phyloP scores from a whole-genome alignment of 2,113 vertebrate species.

The Melanerpes formicivorus region DNA sequence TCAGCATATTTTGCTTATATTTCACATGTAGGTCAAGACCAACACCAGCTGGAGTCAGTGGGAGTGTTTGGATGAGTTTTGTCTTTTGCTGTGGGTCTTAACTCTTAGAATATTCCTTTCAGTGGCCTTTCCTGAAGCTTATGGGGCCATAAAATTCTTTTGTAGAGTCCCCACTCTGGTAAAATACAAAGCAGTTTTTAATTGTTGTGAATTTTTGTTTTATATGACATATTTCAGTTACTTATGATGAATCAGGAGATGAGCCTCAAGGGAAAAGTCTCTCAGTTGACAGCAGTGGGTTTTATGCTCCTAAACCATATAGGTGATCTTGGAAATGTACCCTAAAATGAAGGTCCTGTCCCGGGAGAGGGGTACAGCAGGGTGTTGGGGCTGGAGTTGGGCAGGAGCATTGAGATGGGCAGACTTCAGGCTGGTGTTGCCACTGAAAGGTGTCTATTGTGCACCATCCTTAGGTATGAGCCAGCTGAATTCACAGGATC shows the following conservation, averaged over 20 bases:
- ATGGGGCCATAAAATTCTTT: neutral
- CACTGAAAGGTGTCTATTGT: neutral
- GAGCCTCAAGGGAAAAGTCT: neutral
- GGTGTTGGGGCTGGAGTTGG: neutral
- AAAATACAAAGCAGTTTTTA: slow-evolving; percentile 8
- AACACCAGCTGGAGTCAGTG: neutral
- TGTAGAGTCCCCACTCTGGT: neutral
- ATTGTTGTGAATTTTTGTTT: neutral
- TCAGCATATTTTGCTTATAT: neutral
- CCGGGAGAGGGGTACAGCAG: neutral
- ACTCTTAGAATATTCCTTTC: neutral
- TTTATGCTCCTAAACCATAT: neutral
- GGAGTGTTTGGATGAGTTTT: neutral
- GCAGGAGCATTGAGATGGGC: neutral
- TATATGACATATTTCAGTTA: neutral
- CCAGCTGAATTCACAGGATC: neutral
- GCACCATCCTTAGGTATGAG: neutral
- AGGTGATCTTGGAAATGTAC: neutral
- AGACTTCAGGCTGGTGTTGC: neutral
- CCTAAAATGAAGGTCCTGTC: neutral
- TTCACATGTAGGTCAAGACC: neutral
- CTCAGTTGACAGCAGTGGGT: neutral
- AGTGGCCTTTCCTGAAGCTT: neutral
- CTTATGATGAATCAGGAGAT: neutral
- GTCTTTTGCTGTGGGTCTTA: neutral